Percentiles rank a stretch among this genome's conserved stretches.
These are phyloP conservation scores for Gavia stellata DNA, from an alignment of 2,113 vertebrate species.

Conservation along the genomic window DNA sequence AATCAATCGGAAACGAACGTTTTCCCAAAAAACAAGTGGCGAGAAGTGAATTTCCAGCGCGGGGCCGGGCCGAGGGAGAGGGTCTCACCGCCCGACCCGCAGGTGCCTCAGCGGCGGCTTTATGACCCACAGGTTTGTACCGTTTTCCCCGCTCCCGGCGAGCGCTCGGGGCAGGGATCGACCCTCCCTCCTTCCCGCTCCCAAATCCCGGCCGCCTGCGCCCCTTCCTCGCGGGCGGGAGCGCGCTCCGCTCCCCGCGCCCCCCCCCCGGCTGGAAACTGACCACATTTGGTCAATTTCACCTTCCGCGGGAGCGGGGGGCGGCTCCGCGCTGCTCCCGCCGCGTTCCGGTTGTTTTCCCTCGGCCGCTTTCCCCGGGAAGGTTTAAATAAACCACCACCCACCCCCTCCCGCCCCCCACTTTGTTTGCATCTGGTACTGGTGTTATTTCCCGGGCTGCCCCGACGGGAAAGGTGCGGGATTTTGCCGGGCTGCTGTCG, in stretches of 20 bases:
- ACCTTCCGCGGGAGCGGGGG: neutral
- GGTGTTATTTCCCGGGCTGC: neutral
- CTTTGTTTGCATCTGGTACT: neutral
- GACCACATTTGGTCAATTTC: neutral
- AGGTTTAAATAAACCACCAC: neutral
- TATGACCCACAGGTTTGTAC: neutral
- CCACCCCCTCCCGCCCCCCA: accelerated
- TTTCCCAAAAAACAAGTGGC: neutral
- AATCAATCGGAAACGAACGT: neutral
- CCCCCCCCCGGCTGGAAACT: neutral
- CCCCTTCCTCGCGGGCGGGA: neutral
- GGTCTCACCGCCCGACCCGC: neutral
- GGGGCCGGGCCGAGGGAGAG: neutral
- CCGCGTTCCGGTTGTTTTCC: neutral
- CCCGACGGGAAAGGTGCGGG: neutral
- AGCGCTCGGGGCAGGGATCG: neutral
- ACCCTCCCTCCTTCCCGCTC: neutral
- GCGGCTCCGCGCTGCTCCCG: neutral
- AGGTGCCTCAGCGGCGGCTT: neutral
- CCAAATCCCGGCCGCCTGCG: neutral
- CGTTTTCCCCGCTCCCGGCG: neutral
- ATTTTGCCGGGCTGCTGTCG: neutral
- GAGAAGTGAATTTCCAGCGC: neutral
- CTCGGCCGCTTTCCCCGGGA: neutral
- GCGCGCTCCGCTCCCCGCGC: neutral